A percentile compares a stretch with the other conserved stretches of the same genome.
Conservation (phyloP, 2,888 invertebrate species). For the Drosophila paramelanica region DNA sequence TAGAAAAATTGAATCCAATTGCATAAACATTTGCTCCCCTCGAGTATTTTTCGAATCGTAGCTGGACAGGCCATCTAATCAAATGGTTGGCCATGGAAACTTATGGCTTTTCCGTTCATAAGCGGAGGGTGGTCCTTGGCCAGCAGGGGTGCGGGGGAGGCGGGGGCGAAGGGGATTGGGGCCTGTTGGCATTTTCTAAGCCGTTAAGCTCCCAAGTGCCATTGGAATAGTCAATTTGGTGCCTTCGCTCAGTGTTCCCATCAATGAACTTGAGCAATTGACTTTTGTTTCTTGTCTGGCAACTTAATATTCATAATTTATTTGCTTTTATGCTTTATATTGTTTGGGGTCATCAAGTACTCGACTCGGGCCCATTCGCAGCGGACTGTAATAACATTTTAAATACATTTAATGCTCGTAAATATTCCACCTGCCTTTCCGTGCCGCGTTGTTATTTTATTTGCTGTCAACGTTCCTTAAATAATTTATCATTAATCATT, state of each 20-base stretch:
- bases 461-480: slow-evolving; percentile 69
- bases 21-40: slow-evolving; percentile 67
- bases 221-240: slow-evolving; percentile 32
- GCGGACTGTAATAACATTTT: slow-evolving; percentile 63
- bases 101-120: slow-evolving; percentile 37
- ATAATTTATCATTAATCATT: slow-evolving; percentile 79
- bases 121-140: background rate
- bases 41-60: slow-evolving; percentile 39
- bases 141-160: background rate
- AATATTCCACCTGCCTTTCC: slow-evolving; percentile 56
- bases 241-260: slow-evolving; percentile 12
- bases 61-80: slow-evolving; percentile 56
- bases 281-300: slow-evolving; percentile 65
- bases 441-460: slow-evolving; percentile 34
- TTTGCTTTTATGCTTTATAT: slow-evolving; percentile 55
- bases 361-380: slow-evolving; percentile 9
- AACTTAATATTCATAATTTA: slow-evolving; percentile 78
- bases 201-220: slow-evolving; percentile 72
- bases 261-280: slow-evolving; percentile 66
- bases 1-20: slow-evolving; percentile 69
- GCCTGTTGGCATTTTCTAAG: slow-evolving; percentile 60
- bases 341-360: slow-evolving; percentile 53
- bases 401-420: slow-evolving; percentile 72
- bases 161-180: background rate
- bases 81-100: slow-evolving; percentile 53